Evolutionary conservation across 2,888 invertebrate genomes (phyloP).

Genomic region (Platycnemis pennipes): DNA sequence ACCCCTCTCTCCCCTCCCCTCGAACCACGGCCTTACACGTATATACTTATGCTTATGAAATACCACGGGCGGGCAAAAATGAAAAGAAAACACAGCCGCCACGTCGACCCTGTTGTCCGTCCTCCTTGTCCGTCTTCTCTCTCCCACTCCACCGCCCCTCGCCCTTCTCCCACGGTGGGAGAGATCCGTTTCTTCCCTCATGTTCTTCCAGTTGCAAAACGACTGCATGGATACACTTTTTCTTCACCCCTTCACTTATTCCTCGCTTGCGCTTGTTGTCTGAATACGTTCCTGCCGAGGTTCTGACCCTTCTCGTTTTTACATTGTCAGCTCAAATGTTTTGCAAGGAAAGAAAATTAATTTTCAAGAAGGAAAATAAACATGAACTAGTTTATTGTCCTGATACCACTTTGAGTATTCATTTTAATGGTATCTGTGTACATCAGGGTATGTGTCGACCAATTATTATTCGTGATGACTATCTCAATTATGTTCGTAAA

Average conservation of each 20-base stretch:
- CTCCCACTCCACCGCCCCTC: conserved; percentile 8
- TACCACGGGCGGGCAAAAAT: conserved; percentile 29
- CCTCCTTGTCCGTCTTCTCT: not conserved
- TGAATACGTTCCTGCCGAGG: not conserved
- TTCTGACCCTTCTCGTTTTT: not conserved
- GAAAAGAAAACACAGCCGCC: conserved; percentile 56
- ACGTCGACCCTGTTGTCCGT: conserved; percentile 28
- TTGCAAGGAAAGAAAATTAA: no score
- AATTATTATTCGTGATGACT: no score
- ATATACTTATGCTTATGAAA: conserved; percentile 64
- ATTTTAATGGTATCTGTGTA: no score
- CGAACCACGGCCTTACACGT: conserved; percentile 34
- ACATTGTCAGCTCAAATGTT: not conserved
- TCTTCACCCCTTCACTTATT: not conserved
- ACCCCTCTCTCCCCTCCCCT: not conserved
- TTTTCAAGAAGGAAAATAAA: no score
- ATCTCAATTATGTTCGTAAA: no score
- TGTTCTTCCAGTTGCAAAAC: not conserved
- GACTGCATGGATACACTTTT: not conserved
- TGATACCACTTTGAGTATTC: no score
- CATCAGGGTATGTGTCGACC: no score
- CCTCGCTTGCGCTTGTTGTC: not conserved
- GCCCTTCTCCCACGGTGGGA: not conserved
- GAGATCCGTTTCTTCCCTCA: not conserved
- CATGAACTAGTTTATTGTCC: no score